Base-by-base conservation (phyloP, 2,888 invertebrate species). In the Amphipyra berbera region DNA sequence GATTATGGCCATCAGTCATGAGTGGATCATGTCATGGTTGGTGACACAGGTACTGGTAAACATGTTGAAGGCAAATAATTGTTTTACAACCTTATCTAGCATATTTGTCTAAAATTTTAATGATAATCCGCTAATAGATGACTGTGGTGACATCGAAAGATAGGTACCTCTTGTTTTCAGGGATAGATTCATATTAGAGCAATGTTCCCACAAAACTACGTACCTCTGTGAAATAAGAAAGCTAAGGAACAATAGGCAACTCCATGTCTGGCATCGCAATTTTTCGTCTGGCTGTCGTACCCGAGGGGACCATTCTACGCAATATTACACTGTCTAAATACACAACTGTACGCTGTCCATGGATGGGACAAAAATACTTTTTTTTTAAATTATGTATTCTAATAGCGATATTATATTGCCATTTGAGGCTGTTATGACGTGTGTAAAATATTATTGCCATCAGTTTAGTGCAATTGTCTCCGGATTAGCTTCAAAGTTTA, bases 1-100 rank as follows among this genome's bases (percentile, higher is more conserved):
- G 44, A 72, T 72, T 72, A 68, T 54, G 46, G 10, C 50, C 68
- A 76, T 68, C 68, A 65, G 54, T 73, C 64, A 65, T 64, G 53
- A 59, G 54, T 57, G 53, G 58, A 56, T 61, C 72, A 58, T 58
- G 68, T 76, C 60, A 74, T 58, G 73, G 45, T 62, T 62, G 72
- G 61, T 62, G 66, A 71, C 72, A 76, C 73, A 66, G 45, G 56
- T 49, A 67, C 60, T 45, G 45, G 27, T 47, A 61, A 59, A 74
- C 59, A 71, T 37, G 72, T 71, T 66, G 13, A 59, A 75, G 59
- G 42, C 53, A 76, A 66, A 75, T 61, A 66, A 60, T 55, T 55
- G 40, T 64, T 57, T 57, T 55, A 33, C 54, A 33, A 10, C 12
- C 47, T 61, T 65, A 65, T 73, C 66, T 54, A 15, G 10, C 10